Evolutionary conservation across 2,113 vertebrate genomes (phyloP).

Genomic region (Brienomyrus longianalis): DNA sequence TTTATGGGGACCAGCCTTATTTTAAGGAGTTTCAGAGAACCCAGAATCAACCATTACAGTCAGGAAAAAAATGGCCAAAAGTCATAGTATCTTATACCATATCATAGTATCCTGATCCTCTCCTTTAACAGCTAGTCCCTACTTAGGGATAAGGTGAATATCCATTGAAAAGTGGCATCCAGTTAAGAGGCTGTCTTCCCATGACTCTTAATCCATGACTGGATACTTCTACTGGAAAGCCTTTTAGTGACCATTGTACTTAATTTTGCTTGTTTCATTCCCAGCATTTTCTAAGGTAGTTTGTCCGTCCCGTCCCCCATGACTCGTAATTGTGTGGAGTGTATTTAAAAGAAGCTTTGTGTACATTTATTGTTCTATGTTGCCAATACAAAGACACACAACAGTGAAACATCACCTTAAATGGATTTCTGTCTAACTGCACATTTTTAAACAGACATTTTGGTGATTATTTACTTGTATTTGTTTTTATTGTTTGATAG

Average conservation of each 20-base stretch:
- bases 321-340: neutral
- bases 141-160: neutral
- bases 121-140: neutral
- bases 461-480: neutral
- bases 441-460: neutral
- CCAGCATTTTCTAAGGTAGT: neutral
- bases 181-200: neutral
- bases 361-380: neutral
- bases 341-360: neutral
- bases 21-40: neutral
- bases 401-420: neutral
- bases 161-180: neutral
- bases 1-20: neutral
- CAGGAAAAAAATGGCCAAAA: neutral
- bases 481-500: neutral
- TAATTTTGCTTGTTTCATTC: neutral
- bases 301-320: neutral
- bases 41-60: neutral
- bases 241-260: neutral
- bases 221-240: neutral
- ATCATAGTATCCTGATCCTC: neutral
- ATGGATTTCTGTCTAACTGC: neutral
- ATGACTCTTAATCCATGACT: neutral
- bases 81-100: neutral
- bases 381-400: neutral